Evolutionary conservation across 2,113 vertebrate species (phyloP).

Genomic region (Tympanuchus pallidicinctus): DNA sequence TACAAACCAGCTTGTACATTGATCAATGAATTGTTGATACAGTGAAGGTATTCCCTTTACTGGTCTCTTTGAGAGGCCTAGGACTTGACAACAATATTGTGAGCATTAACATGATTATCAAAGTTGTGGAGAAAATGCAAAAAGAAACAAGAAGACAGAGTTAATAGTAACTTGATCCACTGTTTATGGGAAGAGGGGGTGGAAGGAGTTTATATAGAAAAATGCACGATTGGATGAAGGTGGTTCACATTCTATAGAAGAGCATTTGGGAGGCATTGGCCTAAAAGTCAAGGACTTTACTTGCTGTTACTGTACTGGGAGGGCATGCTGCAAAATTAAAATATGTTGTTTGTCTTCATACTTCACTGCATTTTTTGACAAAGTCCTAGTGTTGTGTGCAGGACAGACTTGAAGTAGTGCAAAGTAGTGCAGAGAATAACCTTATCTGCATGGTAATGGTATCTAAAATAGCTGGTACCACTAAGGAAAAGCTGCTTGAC

Average conservation of each 20-base stretch:
- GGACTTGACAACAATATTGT: neutral
- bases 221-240: neutral
- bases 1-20: conserved; percentile 55
- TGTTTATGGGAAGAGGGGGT: neutral
- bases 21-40: conserved; percentile 62
- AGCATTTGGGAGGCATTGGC: neutral
- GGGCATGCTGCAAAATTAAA: neutral
- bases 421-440: neutral
- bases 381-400: neutral
- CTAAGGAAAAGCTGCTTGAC: conserved; percentile 28
- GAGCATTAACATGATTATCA: neutral
- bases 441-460: conserved; percentile 9
- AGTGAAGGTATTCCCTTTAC: conserved; percentile 30
- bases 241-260: neutral
- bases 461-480: conserved; percentile 45
- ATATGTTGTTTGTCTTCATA: neutral
- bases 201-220: neutral
- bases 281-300: neutral
- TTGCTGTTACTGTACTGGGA: neutral
- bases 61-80: neutral
- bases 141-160: neutral
- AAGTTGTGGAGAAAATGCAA: neutral
- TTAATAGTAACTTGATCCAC: neutral
- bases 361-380: neutral
- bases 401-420: neutral